phyloP scores from a whole-genome alignment of 2,888 invertebrate species.

The Spilosoma lubricipeda region DNA sequence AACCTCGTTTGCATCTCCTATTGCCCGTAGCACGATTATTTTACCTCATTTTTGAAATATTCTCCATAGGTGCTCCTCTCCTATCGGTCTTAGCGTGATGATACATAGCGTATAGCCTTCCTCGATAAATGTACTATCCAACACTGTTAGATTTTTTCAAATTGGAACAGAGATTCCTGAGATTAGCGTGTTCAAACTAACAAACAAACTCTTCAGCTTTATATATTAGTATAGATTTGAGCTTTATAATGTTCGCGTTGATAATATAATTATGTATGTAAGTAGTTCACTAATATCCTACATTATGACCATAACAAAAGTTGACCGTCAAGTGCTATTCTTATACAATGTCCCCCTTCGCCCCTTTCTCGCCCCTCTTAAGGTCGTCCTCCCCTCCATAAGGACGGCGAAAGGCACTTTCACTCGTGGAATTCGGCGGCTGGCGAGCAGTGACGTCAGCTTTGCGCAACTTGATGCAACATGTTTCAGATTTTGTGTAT shows the following conservation, averaged over 20 bases:
- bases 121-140: too few relatives aligned
- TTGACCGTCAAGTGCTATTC: constrained; percentile 56
- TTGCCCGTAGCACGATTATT: too few relatives aligned
- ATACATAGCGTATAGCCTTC: too few relatives aligned
- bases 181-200: too few relatives aligned
- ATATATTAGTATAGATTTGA: too few relatives aligned
- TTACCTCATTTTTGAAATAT: too few relatives aligned
- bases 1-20: too few relatives aligned
- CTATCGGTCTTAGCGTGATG: too few relatives aligned
- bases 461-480: constrained; percentile 83
- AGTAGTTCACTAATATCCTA: constrained; percentile 14
- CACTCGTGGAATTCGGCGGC: constrained; percentile 80
- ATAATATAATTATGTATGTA: constrained; percentile 9
- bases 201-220: too few relatives aligned
- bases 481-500: constrained; percentile 54
- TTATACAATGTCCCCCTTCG: constrained; percentile 58
- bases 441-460: constrained; percentile 71
- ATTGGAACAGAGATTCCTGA: too few relatives aligned
- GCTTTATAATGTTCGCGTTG: neutral
- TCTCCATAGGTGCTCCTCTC: too few relatives aligned
- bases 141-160: too few relatives aligned
- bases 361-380: constrained; percentile 55
- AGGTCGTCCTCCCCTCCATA: constrained; percentile 70
- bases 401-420: constrained; percentile 80
- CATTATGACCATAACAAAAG: constrained; percentile 34